These are phyloP conservation scores for Apamea monoglypha DNA, from an alignment of 2,888 invertebrate species.

Conservation along the genomic window DNA sequence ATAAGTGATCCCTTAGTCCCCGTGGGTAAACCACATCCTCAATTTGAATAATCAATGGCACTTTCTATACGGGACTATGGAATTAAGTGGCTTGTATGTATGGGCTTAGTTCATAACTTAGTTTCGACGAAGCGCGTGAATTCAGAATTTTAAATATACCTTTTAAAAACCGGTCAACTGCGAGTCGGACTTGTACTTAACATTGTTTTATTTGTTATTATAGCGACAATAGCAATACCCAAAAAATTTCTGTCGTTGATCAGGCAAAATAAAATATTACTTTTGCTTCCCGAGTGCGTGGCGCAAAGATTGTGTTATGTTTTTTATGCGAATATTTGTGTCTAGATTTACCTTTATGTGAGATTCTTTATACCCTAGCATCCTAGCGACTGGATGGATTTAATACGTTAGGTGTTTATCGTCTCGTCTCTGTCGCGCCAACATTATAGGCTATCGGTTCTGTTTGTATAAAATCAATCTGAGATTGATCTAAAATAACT, in stretches of 20 bases:
- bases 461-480: no score
- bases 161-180: neutral
- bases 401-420: neutral
- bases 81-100: constrained; percentile 10
- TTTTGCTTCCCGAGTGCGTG: neutral
- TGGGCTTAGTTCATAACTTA: constrained; percentile 8
- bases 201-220: neutral
- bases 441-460: no score
- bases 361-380: neutral
- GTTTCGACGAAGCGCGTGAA: no score
- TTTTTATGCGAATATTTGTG: neutral
- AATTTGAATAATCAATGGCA: constrained; percentile 75
- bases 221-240: neutral
- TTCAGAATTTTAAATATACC: no score
- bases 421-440: no score
- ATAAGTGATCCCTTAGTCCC: constrained; percentile 72
- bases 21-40: constrained; percentile 61
- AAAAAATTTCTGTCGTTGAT: neutral
- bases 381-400: neutral
- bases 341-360: no score
- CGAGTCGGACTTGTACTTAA: neutral
- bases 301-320: neutral
- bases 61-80: constrained; percentile 22
- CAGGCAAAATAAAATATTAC: neutral
- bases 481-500: neutral